Evolutionary conservation across 2,113 vertebrate genomes (phyloP), one percentile per base, ranked within the genome.

Genomic region (Corythornis vintsioides): DNA sequence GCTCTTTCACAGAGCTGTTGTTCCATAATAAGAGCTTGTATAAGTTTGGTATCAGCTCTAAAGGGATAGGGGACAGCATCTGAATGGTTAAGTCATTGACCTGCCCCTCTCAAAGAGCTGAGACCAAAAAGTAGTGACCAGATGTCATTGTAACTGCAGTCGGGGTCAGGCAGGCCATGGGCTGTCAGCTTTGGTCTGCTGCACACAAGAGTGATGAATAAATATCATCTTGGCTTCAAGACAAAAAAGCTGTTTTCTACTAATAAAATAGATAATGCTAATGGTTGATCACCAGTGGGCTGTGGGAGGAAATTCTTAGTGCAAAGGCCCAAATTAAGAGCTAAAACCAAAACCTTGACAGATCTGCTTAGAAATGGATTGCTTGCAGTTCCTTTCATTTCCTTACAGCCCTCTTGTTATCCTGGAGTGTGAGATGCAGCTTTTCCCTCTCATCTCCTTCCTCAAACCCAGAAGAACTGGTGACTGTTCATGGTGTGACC

Each of bases 1-100:
- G 43, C 18, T 60, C 33, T 71, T 86, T 56, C 24, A 9, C 10
- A 22, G 35, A 61, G 13, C 63, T 53, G 0, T 38, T 82, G 18
- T 9, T 77, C 50, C 5, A 1, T 45, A 59, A 9, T 18, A 33
- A 19, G 15, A 28, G 33, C 33, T 19, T 50, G 20, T 52, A 2
- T 3, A 35, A 22, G 21, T 85, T 42, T 13, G 20, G 11, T 86
- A 20, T 57, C 0, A 0, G 13, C 11, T 45, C 0, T 31, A 5
- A 33, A 63, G 43, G 69, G 31, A 19, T 5, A 13, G 47, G 72
- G 38, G 25, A 18, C 45, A 55, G 1, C 25, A 38, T 24, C 20
- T 84, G 16, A 24, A 7, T 40, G 14, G 47, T 70, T 33, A 52
- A 35, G 24, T 11, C 5, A 3, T 13, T 45, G 33, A 28, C 50